Conservation (phyloP, 2,888 invertebrate species). For the Hipparchia semele region DNA sequence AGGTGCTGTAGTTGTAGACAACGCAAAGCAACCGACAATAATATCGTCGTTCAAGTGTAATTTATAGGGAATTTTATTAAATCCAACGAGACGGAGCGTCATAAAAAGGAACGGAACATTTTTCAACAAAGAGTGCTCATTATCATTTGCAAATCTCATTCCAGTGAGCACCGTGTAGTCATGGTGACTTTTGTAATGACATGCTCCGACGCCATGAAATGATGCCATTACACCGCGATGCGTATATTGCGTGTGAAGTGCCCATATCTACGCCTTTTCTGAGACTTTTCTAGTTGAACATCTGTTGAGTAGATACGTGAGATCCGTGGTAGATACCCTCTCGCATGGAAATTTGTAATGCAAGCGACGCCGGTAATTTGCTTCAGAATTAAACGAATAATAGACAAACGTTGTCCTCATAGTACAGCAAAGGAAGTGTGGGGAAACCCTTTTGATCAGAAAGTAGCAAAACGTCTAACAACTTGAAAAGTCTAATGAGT, state of each 20-base stretch:
- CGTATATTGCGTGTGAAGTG: slow-evolving; percentile 58
- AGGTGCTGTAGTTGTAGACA: neutral
- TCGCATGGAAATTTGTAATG: slow-evolving; percentile 1
- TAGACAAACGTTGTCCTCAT: neutral
- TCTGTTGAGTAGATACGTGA: neutral
- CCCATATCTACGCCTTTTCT: slow-evolving; percentile 15
- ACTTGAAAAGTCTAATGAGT: no score
- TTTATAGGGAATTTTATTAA: slow-evolving; percentile 27
- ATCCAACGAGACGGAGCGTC: slow-evolving; percentile 27
- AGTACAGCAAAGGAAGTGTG: neutral
- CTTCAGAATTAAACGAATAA: neutral
- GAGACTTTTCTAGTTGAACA: slow-evolving; percentile 6
- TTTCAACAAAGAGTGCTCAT: slow-evolving; percentile 56
- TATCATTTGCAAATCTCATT: slow-evolving; percentile 64
- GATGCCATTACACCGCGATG: slow-evolving; percentile 69
- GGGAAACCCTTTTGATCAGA: neutral
- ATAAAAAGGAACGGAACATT: slow-evolving; percentile 48
- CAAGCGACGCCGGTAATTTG: slow-evolving; percentile 2
- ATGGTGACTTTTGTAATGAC: slow-evolving; percentile 72
- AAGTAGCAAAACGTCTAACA: no score
- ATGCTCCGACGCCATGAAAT: slow-evolving; percentile 63
- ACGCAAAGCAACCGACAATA: slow-evolving; percentile 15
- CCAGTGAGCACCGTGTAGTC: slow-evolving; percentile 57
- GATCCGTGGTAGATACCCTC: neutral
- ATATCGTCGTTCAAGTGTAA: slow-evolving; percentile 22